phyloP scores from a whole-genome alignment of 1,140 invertebrate genomes.

The Harpegnathos saltator region DNA sequence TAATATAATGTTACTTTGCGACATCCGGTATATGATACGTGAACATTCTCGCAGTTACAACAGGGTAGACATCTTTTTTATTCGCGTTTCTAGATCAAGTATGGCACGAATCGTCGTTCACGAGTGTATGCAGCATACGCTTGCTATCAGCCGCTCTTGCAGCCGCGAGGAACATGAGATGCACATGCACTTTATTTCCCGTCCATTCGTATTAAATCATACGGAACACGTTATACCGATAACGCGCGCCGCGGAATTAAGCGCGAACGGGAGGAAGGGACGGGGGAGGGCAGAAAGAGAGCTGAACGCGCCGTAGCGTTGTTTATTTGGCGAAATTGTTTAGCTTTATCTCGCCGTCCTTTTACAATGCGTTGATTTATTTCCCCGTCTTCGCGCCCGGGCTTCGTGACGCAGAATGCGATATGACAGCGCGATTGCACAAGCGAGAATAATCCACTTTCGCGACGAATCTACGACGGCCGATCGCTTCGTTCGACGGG shows the following conservation, averaged over 20 bases:
- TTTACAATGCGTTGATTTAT: not conserved
- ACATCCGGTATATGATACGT: no score
- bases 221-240: constrained; percentile 15
- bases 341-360: not conserved
- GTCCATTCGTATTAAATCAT: constrained; percentile 28
- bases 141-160: not conserved
- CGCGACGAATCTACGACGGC: not conserved
- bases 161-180: not conserved
- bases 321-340: constrained; percentile 14
- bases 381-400: not conserved
- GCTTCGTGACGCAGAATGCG: not conserved
- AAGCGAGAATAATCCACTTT: not conserved
- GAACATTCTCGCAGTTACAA: no score
- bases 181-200: constrained; percentile 45
- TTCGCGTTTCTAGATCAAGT: no score
- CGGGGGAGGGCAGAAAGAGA: not conserved
- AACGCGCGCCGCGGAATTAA: constrained; percentile 36
- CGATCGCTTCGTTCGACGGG: constrained; percentile 3
- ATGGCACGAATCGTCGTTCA: no score
- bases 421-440: not conserved
- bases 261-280: not conserved
- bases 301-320: not conserved
- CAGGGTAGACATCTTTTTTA: no score
- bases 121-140: not conserved
- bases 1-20: no score